phyloP scores from a whole-genome alignment of 2,888 invertebrate species.

The Sicus ferrugineus region DNA sequence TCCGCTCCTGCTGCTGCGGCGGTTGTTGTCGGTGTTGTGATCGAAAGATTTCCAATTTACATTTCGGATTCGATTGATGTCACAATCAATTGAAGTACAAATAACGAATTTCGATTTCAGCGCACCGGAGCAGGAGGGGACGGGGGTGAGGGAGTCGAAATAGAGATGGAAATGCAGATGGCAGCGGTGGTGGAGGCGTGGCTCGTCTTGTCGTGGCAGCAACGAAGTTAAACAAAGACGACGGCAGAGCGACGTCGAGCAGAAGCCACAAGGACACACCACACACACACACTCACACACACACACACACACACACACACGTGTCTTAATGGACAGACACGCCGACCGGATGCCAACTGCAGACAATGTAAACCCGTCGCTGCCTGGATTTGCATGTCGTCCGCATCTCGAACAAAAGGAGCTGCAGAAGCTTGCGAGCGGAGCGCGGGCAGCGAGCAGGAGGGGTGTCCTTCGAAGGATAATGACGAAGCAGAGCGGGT shows the following conservation, averaged over 20 bases:
- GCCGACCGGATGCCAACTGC: no score
- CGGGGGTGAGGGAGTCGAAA: background rate
- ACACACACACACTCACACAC: background rate
- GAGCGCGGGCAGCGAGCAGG: background rate
- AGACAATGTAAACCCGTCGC: no score
- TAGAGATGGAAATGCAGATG: no score
- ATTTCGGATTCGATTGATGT: conserved; percentile 35
- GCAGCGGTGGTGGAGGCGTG: no score
- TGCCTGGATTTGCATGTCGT: no score
- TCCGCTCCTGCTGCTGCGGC: background rate
- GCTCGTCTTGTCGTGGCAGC: background rate
- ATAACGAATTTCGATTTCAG: conserved; percentile 32
- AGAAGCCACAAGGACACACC: no score
- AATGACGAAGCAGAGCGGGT: conserved; percentile 10
- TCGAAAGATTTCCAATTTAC: conserved; percentile 23
- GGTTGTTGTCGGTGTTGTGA: conserved; percentile 5
- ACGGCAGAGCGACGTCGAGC: background rate
- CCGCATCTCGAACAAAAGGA: no score
- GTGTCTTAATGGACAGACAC: no score
- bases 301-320: no score
- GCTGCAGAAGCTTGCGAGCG: no score
- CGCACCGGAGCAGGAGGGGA: background rate
- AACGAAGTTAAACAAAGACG: background rate
- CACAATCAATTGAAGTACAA: conserved; percentile 36
- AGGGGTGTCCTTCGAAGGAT: background rate